Conservation (phyloP, 1,140 invertebrate species). For the Procambarus virginalis region DNA sequence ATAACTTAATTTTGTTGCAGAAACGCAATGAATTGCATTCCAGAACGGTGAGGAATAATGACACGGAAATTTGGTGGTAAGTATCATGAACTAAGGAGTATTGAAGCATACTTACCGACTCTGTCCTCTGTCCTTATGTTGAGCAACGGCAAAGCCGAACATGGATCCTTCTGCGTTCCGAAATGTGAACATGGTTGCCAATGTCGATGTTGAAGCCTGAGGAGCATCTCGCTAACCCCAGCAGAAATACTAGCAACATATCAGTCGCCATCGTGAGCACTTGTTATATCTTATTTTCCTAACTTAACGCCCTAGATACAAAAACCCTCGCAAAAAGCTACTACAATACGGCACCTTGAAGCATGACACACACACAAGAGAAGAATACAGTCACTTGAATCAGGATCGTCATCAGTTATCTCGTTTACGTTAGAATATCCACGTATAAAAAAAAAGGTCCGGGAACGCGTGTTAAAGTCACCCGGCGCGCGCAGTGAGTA, state of each 20-base stretch:
- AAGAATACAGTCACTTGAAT: too few relatives aligned
- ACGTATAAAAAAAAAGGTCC: neutral
- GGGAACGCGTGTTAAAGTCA: too few relatives aligned
- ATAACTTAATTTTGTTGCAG: too few relatives aligned
- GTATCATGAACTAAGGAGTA: neutral
- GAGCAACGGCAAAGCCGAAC: conserved; percentile 49
- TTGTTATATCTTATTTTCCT: too few relatives aligned
- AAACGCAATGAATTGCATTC: too few relatives aligned
- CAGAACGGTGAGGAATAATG: too few relatives aligned
- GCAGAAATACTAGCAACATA: neutral
- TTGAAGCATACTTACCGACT: conserved; percentile 7
- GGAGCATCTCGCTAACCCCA: neutral
- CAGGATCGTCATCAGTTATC: too few relatives aligned
- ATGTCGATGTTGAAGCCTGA: conserved; percentile 50
- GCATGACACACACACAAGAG: neutral
- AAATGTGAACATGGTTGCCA: conserved; percentile 29
- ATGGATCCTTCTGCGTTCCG: conserved; percentile 20
- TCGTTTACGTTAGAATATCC: too few relatives aligned
- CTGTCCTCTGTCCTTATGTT: conserved; percentile 19
- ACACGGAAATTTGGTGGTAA: too few relatives aligned
- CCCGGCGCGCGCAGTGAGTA: neutral
- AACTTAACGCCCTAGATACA: too few relatives aligned
- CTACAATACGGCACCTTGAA: neutral
- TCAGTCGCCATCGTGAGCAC: neutral
- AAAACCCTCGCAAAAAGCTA: too few relatives aligned